A percentile compares a stretch with the other conserved stretches of the same genome.
Conservation (phyloP, 2,888 invertebrate species). For the Drepanosiphum platanoidis region DNA sequence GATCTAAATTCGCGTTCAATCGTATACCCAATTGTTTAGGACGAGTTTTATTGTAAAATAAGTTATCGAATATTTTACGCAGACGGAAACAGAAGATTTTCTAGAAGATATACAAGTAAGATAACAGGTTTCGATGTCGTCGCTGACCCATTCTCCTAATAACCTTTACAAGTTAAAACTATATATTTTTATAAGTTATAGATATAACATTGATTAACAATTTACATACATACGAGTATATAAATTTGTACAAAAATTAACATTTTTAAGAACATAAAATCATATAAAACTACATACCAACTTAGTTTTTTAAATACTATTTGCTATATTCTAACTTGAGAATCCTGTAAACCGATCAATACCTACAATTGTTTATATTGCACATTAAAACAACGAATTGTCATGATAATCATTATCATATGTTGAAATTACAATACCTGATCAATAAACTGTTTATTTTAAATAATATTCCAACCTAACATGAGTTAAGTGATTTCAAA, state of each 20-base stretch:
- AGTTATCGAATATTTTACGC: not conserved
- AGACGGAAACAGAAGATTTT: not conserved
- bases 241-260: not conserved
- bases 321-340: too few species aligned
- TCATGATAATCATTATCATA: too few species aligned
- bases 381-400: too few species aligned
- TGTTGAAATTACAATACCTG: too few species aligned
- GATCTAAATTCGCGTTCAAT: not conserved
- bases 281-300: too few species aligned
- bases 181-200: not conserved
- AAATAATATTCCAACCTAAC: too few species aligned
- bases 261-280: not conserved
- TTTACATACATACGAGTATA: not conserved
- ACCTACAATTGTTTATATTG: too few species aligned
- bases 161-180: conserved; percentile 28
- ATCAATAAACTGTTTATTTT: too few species aligned
- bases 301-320: too few species aligned
- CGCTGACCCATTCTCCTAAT: conserved; percentile 51
- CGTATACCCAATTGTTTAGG: not conserved
- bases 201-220: not conserved
- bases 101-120: not conserved
- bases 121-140: conserved; percentile 48
- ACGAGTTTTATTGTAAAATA: not conserved
- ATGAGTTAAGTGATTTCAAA: too few species aligned
- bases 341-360: too few species aligned